Base-by-base conservation (phyloP, 2,113 vertebrate genomes). In the Symphodus melops region DNA sequence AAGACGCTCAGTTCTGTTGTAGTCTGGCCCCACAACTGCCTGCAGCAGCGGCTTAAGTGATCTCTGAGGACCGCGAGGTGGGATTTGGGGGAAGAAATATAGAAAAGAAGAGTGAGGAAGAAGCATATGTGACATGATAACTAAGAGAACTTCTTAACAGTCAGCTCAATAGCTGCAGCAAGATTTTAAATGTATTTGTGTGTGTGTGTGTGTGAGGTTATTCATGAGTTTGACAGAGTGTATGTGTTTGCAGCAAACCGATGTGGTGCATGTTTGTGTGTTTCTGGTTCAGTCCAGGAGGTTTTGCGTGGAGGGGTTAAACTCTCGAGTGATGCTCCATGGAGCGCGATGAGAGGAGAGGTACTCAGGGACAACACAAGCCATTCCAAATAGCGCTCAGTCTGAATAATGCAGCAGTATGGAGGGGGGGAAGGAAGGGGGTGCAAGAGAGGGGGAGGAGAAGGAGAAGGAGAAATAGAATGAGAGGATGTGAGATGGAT, bases 321-420 rank as follows among this genome's bases (percentile, higher is more conserved):
- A 68, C 72, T 70, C 41, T 25, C 14, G 58, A 83, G 75, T 17
- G 46, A 68, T 48, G 85, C 73, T 87, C 55, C 42, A 58, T 62
- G 65, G 67, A 85, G 82, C 72, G 44, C 25, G 3, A 75, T 75
- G 81, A 84, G 73, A 82, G 72, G 60, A 86, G 82, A 80, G 67
- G 67, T 74, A 80, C 84, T 74, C 71, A 68, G 87, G 77, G 86
- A 88, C 77, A 80, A 85, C 77, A 75, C 72, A 62, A 77, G 68
- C 51, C 48, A 71, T 80, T 82, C 75, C 82, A 82, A 77, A 86
- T 25, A 83, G 82, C 67, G 71, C 82, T 85, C 86, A 73, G 56
- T 52, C 71, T 91, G 83, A 91, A 88, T 91, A 84, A 91, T 90
- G 84, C 84, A 91, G 74, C 74, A 81, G 57, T 36, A n/a, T 12